Base-by-base conservation (phyloP, 2,888 invertebrate genomes). In the Ormyrus labotus region DNA sequence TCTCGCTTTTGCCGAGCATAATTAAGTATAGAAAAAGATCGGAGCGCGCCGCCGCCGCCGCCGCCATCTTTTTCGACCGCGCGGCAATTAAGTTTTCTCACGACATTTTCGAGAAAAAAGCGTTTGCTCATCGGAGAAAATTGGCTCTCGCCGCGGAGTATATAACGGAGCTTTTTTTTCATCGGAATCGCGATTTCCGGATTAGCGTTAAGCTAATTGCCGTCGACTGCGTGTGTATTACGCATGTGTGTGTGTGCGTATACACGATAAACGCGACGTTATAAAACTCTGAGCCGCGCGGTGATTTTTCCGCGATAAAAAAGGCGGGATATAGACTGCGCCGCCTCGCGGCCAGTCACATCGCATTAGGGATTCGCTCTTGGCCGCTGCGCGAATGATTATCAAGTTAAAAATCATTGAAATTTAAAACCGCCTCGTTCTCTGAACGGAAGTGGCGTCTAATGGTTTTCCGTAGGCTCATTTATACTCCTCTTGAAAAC, bases 401-500 rank as follows among this genome's bases (percentile, higher is more conserved):
- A 78, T 78, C 75, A 63, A 61, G 63, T 19, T 81, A 50, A 75
- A 80, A 80, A 80, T 80, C 77, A 72, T 80, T 76, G 79, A 82
- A 79, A 82, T 82, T 79, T 70, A 80, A 82, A 80, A 80, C 80
- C 69, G 13, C 67, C 70, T 64, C 72, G 63, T 57, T 69, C 61
- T n/a, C 58, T 53, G 19, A 69, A 45, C 82, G 82, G 82, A 79
- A 80, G 82, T 75, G 19, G 72, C 72, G 64, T 82, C 80, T 80
- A 77, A 82, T 82, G 80, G 69, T 80, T 80, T 82, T 82, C 81
- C 79, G 78, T 82, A 72, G 75, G 60, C 77, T 82, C 82, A 65
- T 82, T 82, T 76, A 75, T 71, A 64, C 68, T 63, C 63, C 58
- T 58, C 72, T 76, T 75, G 64, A 74, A 82, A 80, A 70, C 68